Conservation (phyloP, 2,888 invertebrate species). For the Lordiphosa andalusiaca region DNA sequence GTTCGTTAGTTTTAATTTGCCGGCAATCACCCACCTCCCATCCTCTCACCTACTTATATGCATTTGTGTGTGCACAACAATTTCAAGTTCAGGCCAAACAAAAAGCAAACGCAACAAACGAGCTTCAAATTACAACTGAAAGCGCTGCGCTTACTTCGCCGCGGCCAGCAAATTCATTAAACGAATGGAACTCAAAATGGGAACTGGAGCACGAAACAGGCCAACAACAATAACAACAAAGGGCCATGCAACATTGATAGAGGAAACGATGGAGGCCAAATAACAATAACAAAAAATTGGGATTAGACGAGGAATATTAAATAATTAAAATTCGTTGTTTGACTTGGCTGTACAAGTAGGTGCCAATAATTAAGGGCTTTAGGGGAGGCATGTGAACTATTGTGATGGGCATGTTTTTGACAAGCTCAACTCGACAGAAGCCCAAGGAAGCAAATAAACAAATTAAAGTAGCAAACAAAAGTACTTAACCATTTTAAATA, state of each 20-base stretch:
- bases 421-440: too few relatives aligned
- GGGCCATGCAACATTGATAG: slow-evolving; percentile 59
- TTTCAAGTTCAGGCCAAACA: slow-evolving; percentile 67
- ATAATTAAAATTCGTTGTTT: slow-evolving; percentile 34
- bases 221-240: slow-evolving; percentile 29
- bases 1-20: slow-evolving; percentile 38
- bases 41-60: slow-evolving; percentile 39
- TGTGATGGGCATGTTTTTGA: too few relatives aligned
- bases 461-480: too few relatives aligned
- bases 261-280: slow-evolving; percentile 34
- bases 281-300: slow-evolving; percentile 29
- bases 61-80: slow-evolving; percentile 19
- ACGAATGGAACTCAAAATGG: slow-evolving; percentile 47
- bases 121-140: slow-evolving; percentile 74
- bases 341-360: slow-evolving; percentile 1
- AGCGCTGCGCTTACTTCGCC: slow-evolving; percentile 16
- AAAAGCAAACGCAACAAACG: slow-evolving; percentile 65
- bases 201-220: slow-evolving; percentile 64
- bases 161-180: slow-evolving; percentile 55
- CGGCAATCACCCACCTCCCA: slow-evolving; percentile 27
- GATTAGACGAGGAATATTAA: slow-evolving; percentile 30
- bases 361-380: slow-evolving; percentile 1
- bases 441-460: too few relatives aligned
- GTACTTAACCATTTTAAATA: too few relatives aligned
- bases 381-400: not conserved